Evolutionary conservation across 1,140 invertebrate genomes (phyloP), one percentile per base, ranked within the genome.

Genomic region (Arctopsyche grandis): DNA sequence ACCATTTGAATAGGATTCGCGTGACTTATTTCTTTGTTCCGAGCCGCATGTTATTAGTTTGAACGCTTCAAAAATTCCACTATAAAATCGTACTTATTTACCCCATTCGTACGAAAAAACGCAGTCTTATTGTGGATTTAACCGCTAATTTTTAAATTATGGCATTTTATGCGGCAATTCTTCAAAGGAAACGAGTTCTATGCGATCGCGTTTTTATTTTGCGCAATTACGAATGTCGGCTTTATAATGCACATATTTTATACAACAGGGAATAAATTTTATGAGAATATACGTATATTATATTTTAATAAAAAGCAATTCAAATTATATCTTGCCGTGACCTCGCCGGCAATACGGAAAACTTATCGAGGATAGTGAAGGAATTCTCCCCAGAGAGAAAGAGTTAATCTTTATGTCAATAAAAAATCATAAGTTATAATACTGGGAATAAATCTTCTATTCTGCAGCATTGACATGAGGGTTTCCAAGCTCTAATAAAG

Each of bases 381-480:
- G n/a, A n/a, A 69, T n/a, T 4, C 29, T 24, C 66, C 29, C 24
- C 16, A 43, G 66, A 69, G 66, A 43, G 66, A 29, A 69, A 69
- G 56, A 69, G 66, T 69, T 60, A 60, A 60, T 60, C 56, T 21
- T 60, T 60, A 16, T 21, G 66, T 69, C 66, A 69, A 69, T 73
- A 73, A 73, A 75, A 60, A 75, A 75, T 75, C 73, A 75, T 75
- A 75, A 75, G 73, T 75, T 48, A 75, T 58, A 56, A 24, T 60
- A 38, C 46, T 24, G 46, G 19, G 29, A 58, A 58, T 75, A 75
- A 75, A 75, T 75, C 73, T 75, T 75, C 73, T 43, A 75, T 75
- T 75, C 44, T 75, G 21, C 21, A 29, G 21, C 19, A 75, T 75
- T 75, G 73, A 75, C 52, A 44, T 16, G 26, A 58, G 73, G 73